A percentile compares a stretch with the other conserved stretches of the same genome.
phyloP scores from a whole-genome alignment of 2,113 vertebrate genomes.

The Phyllostomus hastatus region DNA sequence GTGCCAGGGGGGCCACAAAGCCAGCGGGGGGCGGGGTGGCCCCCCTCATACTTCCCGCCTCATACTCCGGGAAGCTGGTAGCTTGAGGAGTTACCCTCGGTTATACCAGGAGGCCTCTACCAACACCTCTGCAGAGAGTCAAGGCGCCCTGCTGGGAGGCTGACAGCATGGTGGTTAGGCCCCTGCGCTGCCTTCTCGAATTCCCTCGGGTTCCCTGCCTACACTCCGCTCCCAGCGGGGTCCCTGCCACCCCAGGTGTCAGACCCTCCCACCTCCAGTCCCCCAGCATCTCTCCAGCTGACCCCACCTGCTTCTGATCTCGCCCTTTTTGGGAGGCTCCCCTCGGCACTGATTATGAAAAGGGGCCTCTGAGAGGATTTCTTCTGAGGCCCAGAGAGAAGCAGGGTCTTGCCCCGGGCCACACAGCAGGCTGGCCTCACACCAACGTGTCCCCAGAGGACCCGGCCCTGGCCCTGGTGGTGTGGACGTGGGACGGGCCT shows the following conservation, averaged over 20 bases:
- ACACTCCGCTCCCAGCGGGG: accelerated
- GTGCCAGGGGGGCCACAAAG: accelerated
- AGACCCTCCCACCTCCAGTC: background rate
- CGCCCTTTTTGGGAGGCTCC: background rate
- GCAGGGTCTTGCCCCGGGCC: background rate
- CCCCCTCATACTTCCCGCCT: too few species aligned
- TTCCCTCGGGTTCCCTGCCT: background rate
- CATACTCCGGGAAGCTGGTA: background rate
- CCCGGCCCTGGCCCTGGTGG: background rate
- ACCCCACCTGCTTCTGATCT: background rate
- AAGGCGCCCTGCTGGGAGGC: background rate
- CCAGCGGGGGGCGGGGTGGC: background rate
- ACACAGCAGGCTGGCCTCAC: background rate
- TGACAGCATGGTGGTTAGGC: too few species aligned
- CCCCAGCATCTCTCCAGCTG: background rate
- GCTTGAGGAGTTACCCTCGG: background rate
- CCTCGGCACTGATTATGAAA: background rate
- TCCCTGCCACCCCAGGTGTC: background rate
- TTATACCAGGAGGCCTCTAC: background rate
- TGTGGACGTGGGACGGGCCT: accelerated
- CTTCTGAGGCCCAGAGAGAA: background rate
- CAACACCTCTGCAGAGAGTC: background rate
- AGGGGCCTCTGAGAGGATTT: background rate
- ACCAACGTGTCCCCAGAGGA: accelerated
- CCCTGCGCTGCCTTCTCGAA: background rate